Evolutionary conservation across 2,797 vertebrate genomes (phyloP), one percentile per base, ranked within the genome.

Genomic region (Salmo trutta): DNA sequence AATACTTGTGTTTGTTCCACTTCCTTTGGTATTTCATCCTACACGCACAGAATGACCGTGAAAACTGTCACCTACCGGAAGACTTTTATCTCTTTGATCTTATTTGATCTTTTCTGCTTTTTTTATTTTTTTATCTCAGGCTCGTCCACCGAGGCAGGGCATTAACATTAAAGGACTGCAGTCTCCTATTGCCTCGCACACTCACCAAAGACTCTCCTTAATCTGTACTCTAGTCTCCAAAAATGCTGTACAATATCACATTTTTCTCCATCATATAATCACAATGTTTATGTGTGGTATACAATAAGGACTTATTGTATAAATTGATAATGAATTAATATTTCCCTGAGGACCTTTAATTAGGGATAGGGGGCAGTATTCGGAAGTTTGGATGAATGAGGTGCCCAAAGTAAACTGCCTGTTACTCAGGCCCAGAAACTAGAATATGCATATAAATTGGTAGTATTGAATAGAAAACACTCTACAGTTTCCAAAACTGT

Each of bases 121-220:
- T 79, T 67, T 54, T n/a, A n/a, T n/a, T n/a, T n/a, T n/a, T n/a
- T n/a, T n/a, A 80, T 79, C 68, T 56, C 5, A 52, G 53, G 21
- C 62, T 77, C 67, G 51, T 73, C 33, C 59, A 1, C 53, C 14
- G 4, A 17, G 54, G 24, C n/a, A 0, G 0, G 36, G 47, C 67
- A 83, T 17, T 59, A 87, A 83, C 83, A 85, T 82, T 59, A 82
- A 67, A 65, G 73, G 81, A 59, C 33, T 53, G 64, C 70, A 71
- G 51, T 65, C 69, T 3, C 74, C 29, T 16, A 47, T 41, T 81
- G 41, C 41, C 10, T 47, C 10, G 69, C 85, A 83, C 41, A 3
- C 10, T 75, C 31, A 65, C 1, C 33, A 5, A 5, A 36, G 33
- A 16, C 31, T 74, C 62, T 83, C 87, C 70, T 81, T 64, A 74